Percentiles rank a stretch among this genome's conserved stretches.
These are phyloP conservation scores for Rostratula benghalensis DNA, from an alignment of 2,113 vertebrate species.

Conservation along the genomic window DNA sequence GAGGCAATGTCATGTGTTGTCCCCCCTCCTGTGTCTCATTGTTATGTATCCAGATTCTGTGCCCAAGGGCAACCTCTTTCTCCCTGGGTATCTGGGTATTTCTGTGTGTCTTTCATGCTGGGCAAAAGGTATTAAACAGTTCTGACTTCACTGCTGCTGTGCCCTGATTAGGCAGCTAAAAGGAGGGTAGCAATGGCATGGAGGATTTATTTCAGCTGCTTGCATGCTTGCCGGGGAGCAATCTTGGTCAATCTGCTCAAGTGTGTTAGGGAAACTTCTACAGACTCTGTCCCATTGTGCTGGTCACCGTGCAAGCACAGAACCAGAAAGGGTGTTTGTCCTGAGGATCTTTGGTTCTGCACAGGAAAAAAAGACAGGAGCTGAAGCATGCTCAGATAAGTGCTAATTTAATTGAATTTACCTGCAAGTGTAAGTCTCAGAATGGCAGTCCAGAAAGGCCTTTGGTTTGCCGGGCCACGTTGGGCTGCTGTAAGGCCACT, in stretches of 20 bases:
- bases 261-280: background rate
- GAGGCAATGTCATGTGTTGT: background rate
- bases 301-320: background rate
- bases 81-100: background rate
- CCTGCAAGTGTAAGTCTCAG: background rate
- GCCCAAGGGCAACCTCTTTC: background rate
- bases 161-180: background rate
- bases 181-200: background rate
- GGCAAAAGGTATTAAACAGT: constrained; percentile 2
- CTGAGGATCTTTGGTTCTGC: background rate
- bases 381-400: background rate
- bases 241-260: background rate
- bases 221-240: fast-evolving
- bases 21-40: background rate
- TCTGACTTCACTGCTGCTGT: background rate
- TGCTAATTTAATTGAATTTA: background rate
- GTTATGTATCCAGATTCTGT: constrained; percentile 10
- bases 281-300: fast-evolving
- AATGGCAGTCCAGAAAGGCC: background rate
- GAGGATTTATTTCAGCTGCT: background rate
- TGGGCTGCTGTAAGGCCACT: background rate
- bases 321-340: background rate
- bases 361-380: background rate
- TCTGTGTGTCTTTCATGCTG: background rate
- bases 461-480: background rate